These are phyloP conservation scores for Liparis tanakae DNA, from an alignment of 2,797 vertebrate genomes.

Conservation along the genomic window DNA sequence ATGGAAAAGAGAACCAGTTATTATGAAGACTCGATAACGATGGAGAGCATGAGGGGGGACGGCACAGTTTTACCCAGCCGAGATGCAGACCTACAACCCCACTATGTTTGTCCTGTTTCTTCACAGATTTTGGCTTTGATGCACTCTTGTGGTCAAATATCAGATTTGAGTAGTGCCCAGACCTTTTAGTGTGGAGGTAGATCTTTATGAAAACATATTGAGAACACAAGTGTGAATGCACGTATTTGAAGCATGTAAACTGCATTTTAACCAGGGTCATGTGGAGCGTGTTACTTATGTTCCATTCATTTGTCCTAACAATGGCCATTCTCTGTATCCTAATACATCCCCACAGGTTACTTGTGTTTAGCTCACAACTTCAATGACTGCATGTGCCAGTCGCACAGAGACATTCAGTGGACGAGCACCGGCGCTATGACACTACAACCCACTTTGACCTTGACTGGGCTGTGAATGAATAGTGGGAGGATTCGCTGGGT, in stretches of 20 bases:
- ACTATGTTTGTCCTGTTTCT: no score
- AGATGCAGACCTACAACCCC: background rate
- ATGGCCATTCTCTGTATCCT: background rate
- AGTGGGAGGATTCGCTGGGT: conserved; percentile 75
- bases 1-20: background rate
- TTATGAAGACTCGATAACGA: background rate
- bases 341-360: background rate
- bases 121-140: no score
- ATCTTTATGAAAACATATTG: no score
- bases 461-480: conserved; percentile 77
- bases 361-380: background rate
- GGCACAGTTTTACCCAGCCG: background rate
- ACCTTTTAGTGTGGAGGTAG: no score
- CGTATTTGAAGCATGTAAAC: no score
- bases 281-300: background rate
- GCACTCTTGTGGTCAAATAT: no score
- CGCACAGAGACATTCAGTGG: conserved; percentile 43
- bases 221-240: no score
- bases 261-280: no score
- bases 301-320: background rate
- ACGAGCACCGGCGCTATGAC: conserved; percentile 60
- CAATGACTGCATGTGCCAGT: conserved; percentile 20
- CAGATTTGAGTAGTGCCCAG: no score
- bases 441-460: conserved; percentile 78
- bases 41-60: background rate